These are phyloP conservation scores for Acrobasis consociella DNA, from an alignment of 2,888 invertebrate species.

Conservation along the genomic window DNA sequence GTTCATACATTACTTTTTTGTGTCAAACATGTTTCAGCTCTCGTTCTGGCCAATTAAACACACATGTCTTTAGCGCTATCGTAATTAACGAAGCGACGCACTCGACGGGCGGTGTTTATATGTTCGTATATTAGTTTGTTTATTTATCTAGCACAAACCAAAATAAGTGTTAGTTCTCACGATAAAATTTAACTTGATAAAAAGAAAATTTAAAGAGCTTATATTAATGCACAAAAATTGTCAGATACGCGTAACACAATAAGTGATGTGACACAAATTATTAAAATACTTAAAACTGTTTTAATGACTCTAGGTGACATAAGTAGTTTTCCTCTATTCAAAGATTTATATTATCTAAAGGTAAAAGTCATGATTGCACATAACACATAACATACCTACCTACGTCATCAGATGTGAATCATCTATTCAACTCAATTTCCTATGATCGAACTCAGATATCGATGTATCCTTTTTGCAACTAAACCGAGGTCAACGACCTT, in stretches of 20 bases:
- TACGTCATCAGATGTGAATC: too few species aligned
- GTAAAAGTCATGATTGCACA: too few species aligned
- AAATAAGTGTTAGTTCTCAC: not conserved
- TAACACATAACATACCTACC: too few species aligned
- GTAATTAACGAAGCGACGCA: constrained; percentile 14
- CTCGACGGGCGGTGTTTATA: not conserved
- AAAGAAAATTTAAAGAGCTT: too few species aligned
- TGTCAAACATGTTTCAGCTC: not conserved
- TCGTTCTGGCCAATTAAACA: constrained; percentile 16
- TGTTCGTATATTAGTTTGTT: not conserved
- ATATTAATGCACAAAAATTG: too few species aligned
- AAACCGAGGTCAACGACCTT: constrained; percentile 8
- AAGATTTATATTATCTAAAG: too few species aligned
- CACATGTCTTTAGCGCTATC: not conserved
- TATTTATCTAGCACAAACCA: not conserved
- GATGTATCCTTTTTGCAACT: not conserved
- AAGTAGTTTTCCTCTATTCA: too few species aligned
- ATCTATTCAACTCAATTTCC: not conserved
- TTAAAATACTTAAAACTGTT: too few species aligned
- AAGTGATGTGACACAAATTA: too few species aligned
- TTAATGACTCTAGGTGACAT: too few species aligned
- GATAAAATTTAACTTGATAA: too few species aligned
- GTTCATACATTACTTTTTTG: not conserved
- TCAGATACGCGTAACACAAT: too few species aligned
- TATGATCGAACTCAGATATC: not conserved